Evolutionary conservation across 2,113 vertebrate genomes (phyloP), one percentile per base, ranked within the genome.

Genomic region (Sinocyclocheilus anophthalmus): DNA sequence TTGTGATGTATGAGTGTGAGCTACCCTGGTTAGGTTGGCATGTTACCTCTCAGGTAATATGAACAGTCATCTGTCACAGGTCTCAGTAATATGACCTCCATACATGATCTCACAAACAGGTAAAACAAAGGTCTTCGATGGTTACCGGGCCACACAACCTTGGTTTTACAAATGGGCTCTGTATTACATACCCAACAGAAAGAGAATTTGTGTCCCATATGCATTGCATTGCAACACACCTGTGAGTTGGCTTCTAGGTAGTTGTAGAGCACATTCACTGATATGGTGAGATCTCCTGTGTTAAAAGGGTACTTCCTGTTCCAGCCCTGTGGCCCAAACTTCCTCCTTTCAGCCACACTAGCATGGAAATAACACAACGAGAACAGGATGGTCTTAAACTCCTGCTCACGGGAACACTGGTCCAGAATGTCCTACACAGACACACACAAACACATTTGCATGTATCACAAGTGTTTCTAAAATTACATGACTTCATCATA

Each of bases 1-100:
- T 50, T n/a, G 65, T 86, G 61, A n/a, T 16, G 57, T 45, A n/a
- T 61, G 81, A 22, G 10, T 6, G 55, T 3, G 39, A 30, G 22
- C 57, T 45, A 10, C 14, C 95, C 95, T 96, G 95, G 89, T 95
- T 94, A 65, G 94, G 94, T 85, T 96, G 95, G n/a, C 95, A 97
- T 95, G 91, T 95, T 96, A n/a, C n/a, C 86, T 96, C 95, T 81
- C 81, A 97, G 92, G 89, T 96, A 96, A 2, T 57, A 93, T 93
- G 87, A 96, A 96, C 26, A 97, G 93, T 63, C 95, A 91, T 83
- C 95, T 92, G 91, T 96, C 95, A 94, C 95, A 96, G 92, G n/a
- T 96, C 94, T 96, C 95, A 8, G 96, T 96, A 90, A 96, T 96
- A 91, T 96, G 96, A 87, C 96, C 95, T 65, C 95, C 95, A n/a